These are phyloP conservation scores for Philopotamus ludificatus DNA, from an alignment of 1,140 invertebrate genomes.

Conservation along the genomic window DNA sequence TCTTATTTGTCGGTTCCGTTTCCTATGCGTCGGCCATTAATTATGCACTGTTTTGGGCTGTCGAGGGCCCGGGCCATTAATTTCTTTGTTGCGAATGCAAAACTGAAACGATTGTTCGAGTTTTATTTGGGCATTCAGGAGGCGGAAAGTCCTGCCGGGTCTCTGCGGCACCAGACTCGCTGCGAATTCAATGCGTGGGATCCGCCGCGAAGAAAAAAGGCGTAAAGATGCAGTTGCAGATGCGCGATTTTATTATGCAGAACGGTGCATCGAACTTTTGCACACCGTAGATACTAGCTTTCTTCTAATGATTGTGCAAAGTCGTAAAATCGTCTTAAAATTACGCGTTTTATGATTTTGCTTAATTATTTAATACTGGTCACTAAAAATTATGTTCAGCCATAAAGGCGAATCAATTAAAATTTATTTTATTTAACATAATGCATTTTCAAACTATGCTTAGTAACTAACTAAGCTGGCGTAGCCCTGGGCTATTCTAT, in stretches of 20 bases:
- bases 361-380: neutral
- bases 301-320: too few species aligned
- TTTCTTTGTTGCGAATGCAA: slow-evolving; percentile 36
- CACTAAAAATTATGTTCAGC: neutral
- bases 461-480: too few species aligned
- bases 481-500: too few species aligned
- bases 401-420: neutral
- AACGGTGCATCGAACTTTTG: too few species aligned
- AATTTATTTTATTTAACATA: neutral
- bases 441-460: too few species aligned
- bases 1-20: neutral
- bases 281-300: slow-evolving; percentile 4
- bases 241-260: neutral
- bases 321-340: too few species aligned
- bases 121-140: slow-evolving; percentile 14
- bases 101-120: slow-evolving; percentile 6
- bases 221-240: neutral
- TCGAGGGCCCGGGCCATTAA: slow-evolving; percentile 1
- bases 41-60: neutral
- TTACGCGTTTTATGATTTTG: too few species aligned
- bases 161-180: neutral
- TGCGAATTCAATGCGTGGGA: slow-evolving; percentile 14
- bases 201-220: slow-evolving; percentile 1
- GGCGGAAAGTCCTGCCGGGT: slow-evolving; percentile 3
- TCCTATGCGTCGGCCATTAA: neutral